Conservation (phyloP, 2,113 vertebrate genomes). For the Anthoscopus minutus region DNA sequence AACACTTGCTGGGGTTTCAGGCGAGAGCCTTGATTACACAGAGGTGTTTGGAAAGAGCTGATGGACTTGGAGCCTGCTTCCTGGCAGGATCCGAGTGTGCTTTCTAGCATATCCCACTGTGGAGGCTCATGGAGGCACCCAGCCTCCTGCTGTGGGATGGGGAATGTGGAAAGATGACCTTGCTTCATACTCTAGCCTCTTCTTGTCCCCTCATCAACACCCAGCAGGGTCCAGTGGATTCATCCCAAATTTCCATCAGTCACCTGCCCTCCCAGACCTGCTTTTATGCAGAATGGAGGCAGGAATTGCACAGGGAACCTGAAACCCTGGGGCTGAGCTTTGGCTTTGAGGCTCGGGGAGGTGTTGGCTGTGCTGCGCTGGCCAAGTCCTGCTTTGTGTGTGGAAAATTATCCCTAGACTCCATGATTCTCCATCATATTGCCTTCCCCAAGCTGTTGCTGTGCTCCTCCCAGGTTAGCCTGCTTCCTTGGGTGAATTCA, state of each 20-base stretch:
- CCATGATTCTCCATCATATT: rapidly evolving
- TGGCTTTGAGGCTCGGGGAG: not conserved
- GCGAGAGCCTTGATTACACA: not conserved
- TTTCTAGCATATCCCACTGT: not conserved
- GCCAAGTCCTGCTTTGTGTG: not conserved
- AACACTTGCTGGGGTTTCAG: not conserved
- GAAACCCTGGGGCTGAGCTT: not conserved
- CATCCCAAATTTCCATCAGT: not conserved
- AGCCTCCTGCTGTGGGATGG: not conserved
- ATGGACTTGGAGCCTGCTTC: not conserved
- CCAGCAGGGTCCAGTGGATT: not conserved
- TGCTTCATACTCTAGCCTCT: not conserved
- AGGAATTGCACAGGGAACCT: not conserved
- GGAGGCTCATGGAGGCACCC: not conserved
- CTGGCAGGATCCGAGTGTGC: rapidly evolving
- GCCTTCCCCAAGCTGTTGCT: not conserved
- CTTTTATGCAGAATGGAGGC: rapidly evolving
- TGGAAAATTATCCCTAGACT: not conserved
- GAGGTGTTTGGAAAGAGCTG: not conserved
- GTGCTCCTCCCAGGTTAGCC: not conserved
- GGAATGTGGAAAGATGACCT: not conserved
- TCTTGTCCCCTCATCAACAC: not conserved
- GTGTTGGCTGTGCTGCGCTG: not conserved
- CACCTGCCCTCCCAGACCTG: not conserved
- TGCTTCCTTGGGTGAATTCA: not conserved